Base-by-base conservation (phyloP, 1,140 invertebrate species). In the Drosophila teissieri region DNA sequence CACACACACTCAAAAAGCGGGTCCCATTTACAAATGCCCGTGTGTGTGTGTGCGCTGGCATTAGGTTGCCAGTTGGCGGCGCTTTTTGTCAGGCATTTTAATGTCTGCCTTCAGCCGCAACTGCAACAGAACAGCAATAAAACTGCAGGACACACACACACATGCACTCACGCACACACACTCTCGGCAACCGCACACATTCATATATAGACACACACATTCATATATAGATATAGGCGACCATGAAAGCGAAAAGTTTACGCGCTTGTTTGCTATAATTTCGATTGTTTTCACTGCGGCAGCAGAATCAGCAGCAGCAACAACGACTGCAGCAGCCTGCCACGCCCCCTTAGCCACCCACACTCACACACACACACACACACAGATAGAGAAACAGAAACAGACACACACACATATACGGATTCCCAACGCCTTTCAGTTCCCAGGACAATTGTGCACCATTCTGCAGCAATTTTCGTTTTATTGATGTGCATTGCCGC, bases 241-340 rank as follows among this genome's bases (percentile, higher is more conserved):
- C 85, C 64, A 69, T 79, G 79, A 83, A 88, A 89, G 83, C 84
- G 83, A 83, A 88, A 89, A 88, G 65, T 88, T 88, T 83, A 83
- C 83, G 83, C 83, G 79, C 83, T 88, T 88, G 83, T 88, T 88
- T 89, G 84, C 80, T 78, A 88, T 88, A 88, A 88, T 88, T 88
- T 89, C 84, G 84, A 88, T 88, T 88, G 84, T 88, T 88, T 89
- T 88, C 77, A 80, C 85, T 89, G 77, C 68, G 65, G 58, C 56
- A 55, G 68, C 56, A 70, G 39, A 19, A 51, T 31, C 7, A 39
- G 57, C 72, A 70, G 51, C 56, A 70, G 40, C 42, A 45, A 51
- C 75, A 34, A 15, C 7, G n/a, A 63, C 19, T 17, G 39, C 68
- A 36, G 10, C 49, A 52, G 12, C 52, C 42, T 11, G 42, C 64